These are phyloP conservation scores for Ageneiosus marmoratus DNA, from an alignment of 2,113 vertebrate species.

Conservation along the genomic window DNA sequence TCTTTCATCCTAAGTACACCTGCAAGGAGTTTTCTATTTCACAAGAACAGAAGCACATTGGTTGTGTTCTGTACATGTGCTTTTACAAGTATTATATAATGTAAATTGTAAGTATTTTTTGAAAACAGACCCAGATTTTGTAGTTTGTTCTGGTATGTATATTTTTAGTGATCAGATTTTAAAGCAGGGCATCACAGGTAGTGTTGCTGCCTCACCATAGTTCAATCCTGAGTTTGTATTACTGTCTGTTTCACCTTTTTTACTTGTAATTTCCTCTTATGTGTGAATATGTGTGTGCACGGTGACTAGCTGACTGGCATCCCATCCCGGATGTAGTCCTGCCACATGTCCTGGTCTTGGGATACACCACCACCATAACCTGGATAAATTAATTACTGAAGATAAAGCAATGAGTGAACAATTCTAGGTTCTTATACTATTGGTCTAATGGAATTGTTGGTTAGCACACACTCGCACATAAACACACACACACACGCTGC, in stretches of 20 bases:
- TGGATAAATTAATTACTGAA: background rate
- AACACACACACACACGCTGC: too few relatives aligned
- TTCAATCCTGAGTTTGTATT: background rate
- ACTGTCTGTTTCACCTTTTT: background rate
- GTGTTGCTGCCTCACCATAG: background rate
- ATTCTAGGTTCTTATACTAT: too few relatives aligned
- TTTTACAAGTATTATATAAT: background rate
- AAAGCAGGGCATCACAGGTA: background rate
- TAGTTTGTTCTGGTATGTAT: background rate
- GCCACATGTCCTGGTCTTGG: too few relatives aligned
- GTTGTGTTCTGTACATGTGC: background rate
- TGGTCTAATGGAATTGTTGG: too few relatives aligned
- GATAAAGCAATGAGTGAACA: too few relatives aligned
- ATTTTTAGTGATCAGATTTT: background rate
- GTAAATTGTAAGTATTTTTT: background rate
- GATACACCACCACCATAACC: background rate
- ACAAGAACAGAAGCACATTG: background rate
- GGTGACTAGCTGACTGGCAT: too few relatives aligned
- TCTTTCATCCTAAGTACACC: background rate
- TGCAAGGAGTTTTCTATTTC: background rate
- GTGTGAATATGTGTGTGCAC: too few relatives aligned
- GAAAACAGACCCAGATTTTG: background rate
- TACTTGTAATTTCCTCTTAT: background rate
- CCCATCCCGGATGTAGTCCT: too few relatives aligned
- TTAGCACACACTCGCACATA: too few relatives aligned